Base-by-base conservation (phyloP, 1,140 invertebrate species). In the Euwallacea similis region DNA sequence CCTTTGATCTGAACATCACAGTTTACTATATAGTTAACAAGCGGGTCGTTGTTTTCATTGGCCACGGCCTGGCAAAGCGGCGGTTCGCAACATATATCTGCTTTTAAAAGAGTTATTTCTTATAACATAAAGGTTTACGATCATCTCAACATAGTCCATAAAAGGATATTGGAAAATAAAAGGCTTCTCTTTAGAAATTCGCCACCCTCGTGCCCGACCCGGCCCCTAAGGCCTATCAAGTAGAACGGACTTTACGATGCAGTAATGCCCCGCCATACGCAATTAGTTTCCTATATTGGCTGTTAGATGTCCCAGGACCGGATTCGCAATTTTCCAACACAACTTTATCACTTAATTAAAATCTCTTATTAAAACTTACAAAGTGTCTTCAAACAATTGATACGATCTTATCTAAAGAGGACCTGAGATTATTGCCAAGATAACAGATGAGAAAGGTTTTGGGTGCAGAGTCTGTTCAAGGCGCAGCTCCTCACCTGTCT, bases 161-260 rank as follows among this genome's bases (percentile, higher is more conserved):
- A 63, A 63, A 15, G 44, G 44, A 47, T 63, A 63, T 47, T 63
- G 61, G 61, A 63, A 63, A 63, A 63, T 63, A 63, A 47, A 63
- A 63, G 61, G 61, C 44, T 63, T 63, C 61, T 63, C 61, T 63
- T 63, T 63, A 63, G 61, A 63, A 63, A 63, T 63, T 63, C 61
- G 61, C 61, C 61, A 63, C 61, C 61, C 61, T 63, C 61, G 61
- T 63, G 61, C 61, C 58, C 21, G 15, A 33, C 21, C 21, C 21
- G 59, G 59, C 59, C 59, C 59, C 59, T 50, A 16, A 46, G 44
- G 43, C 61, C 61, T 50, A 63, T 63, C 61, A 47, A 47, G 43
- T 63, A 63, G 44, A 63, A 63, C 44, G 61, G 11, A n/a, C 61
- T 63, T 63, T 63, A 63, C 16, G 61, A 50, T n/a, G 13, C 61